phyloP scores from a whole-genome alignment of 1,140 invertebrate genomes.

The Cotesia chilonis region DNA sequence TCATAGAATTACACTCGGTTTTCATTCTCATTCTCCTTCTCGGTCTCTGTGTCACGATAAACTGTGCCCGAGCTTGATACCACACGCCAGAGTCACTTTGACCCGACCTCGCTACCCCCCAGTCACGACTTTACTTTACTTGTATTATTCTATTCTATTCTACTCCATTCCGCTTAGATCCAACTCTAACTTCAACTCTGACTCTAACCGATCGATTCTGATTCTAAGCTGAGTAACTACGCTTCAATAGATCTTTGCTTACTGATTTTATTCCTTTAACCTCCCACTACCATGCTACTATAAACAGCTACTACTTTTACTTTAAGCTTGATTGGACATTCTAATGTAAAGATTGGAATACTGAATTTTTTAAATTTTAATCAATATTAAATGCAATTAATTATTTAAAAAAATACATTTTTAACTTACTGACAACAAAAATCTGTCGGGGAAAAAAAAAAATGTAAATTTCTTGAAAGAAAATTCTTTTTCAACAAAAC shows the following conservation, averaged over 20 bases:
- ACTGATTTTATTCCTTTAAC: neutral
- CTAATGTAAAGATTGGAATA: no score
- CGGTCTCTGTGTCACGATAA: conserved; percentile 30
- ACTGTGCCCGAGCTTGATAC: conserved; percentile 6
- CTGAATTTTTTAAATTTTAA: no score
- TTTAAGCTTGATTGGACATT: neutral
- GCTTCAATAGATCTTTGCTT: neutral
- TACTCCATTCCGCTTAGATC: no score
- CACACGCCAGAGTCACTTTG: conserved; percentile 25
- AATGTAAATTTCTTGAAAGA: no score
- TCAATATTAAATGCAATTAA: no score
- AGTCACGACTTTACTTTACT: neutral
- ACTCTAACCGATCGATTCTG: neutral
- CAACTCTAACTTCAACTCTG: no score
- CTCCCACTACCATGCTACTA: neutral
- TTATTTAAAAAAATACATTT: no score
- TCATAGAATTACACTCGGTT: conserved; percentile 1
- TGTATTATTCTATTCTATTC: neutral
- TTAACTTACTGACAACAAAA: no score
- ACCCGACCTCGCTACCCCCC: conserved; percentile 15
- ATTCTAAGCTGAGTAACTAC: no score
- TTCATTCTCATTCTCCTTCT: conserved; percentile 20
- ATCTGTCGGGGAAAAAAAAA: no score
- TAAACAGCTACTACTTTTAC: neutral
- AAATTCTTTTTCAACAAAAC: no score